Base-by-base conservation (phyloP, 2,888 invertebrate species). In the Chouioia cunea region DNA sequence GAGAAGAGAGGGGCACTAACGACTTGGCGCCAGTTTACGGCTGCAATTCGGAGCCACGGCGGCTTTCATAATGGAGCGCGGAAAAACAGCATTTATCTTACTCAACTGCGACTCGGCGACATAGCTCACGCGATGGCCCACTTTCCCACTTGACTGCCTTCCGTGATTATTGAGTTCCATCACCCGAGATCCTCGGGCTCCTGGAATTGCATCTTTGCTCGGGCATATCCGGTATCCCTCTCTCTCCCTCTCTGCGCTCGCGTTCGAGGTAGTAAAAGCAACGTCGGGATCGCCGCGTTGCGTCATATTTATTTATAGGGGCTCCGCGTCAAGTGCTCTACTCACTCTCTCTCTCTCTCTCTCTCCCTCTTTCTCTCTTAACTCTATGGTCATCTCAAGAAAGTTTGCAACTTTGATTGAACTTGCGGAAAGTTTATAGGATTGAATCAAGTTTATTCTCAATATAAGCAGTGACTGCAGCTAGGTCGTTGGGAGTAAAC, bases 101-200 rank as follows among this genome's bases (percentile, higher is more conserved):
- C 43, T 63, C 63, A 48, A 56, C n/a, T n/a, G 52, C 18, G 46
- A 65, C 46, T 57, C 57, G 57, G 50, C 36, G 56, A 23, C 47
- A 20, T 59, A 67, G 60, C 67, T 48, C 43, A 14, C 53, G 22
- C 22, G 62, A 58, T 46, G 59, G 36, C 67, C 66, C 63, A 66
- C 52, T 71, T 67, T 67, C 58, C 58, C 52, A 64, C 71, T 63
- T 64, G 63, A 70, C 58, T 64, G 67, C 54, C 59, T 63, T 64
- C 67, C 52, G 53, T 67, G 66, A 67, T 71, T 71, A 71, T 67
- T 71, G 67, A 71, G 59, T 64, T 67, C 59, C 67, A 65, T 18
- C 18, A 58, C 12, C 58, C 1, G 36, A n/a, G n/a, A n/a, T n/a
- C 22, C 27, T 14, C 22, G 6, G 15, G n/a, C 27, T 10, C 54